Base-by-base conservation (phyloP, 2,113 vertebrate species). In the Nothobranchius kuhntae region DNA sequence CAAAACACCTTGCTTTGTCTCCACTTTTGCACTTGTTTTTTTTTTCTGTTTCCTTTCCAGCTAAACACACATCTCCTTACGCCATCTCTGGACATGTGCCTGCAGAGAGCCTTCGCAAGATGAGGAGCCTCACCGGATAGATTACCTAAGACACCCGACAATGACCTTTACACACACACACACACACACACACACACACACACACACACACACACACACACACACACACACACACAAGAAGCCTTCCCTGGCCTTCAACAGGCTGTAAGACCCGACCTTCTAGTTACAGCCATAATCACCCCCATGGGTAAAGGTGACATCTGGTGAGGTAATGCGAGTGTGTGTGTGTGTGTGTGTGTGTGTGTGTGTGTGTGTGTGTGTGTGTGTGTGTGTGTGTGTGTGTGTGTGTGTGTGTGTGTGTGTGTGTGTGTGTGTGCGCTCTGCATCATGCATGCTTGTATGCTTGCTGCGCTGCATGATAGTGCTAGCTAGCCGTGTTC, bases 181-280 rank as follows among this genome's bases (percentile, higher is more conserved):
- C 50, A 51, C 30, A 10, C 9, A 35, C 30, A 30, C 30, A 30
- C 30, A 30, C 30, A 30, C 30, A 30, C 30, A 30, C 30, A 30
- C 30, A 30, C 73, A 59, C 50, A 51, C 30, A 10, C 9, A 35
- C 30, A 54, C 63, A 69, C n/a, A n/a, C n/a, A n/a, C n/a, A n/a
- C n/a, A n/a, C 63, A 83, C 64, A 58, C 50, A 51, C 30, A 10
- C 9, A 35, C 30, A 54, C 63, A 69, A 70, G 51, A 57, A 65
- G 77, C 81, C 65, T 65, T 56, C 82, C 56, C 50, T 73, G 77
- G 74, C 80, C 82, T 81, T 72, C 78, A 81, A 82, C 63, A 81
- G 73, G 75, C 77, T 81, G 83, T 73, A 82, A 88, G 77, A 86
- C 80, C 84, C 91, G 91, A 93, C 93, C 93, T 92, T 92, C 87